Base-by-base conservation (phyloP, 1,140 invertebrate species). In the Bombus turneri region DNA sequence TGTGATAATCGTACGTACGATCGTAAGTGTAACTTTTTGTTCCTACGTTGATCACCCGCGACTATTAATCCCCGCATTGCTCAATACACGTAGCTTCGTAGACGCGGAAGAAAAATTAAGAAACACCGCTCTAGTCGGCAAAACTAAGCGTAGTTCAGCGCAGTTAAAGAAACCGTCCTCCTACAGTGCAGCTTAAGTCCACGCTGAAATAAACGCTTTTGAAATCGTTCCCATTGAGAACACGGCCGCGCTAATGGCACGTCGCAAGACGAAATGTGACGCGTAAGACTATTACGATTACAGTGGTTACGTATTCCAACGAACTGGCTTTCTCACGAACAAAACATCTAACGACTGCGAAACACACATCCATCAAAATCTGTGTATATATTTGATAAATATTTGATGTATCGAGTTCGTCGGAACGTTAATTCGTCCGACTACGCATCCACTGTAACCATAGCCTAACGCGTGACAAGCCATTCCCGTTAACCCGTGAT, bases 1-100 rank as follows among this genome's bases (percentile, higher is more conserved):
- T 90, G 88, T 93, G 91, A 92, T 92, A 87, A 87, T 90, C 88
- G 81, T 92, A 83, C 81, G 79, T 83, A 76, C 80, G 88, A 86
- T 81, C 87, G 73, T 76, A 71, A 85, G 41, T 15, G 39, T 73
- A 80, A 41, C 43, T 85, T 69, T 34, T 79, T 81, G 81, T 90
- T 90, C 88, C 81, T 89, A 87, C 28, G 87, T 88, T 82, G 84
- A 88, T 76, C 75, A 39, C 39, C 68, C 87, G 83, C 84, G 83
- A 77, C 47, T 75, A 71, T 59, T 64, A 62, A 39, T 86, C 71
- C 79, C 66, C 53, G 82, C 82, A 80, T 91, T 83, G 85, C 81
- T 88, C 88, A 78, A 83, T 64, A 62, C 18, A 41, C 76, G 72
- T 86, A 81, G 78, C 82, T 81, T 88, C 78, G 76, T 62, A 71